Base-by-base conservation (phyloP, 2,888 invertebrate species). In the Eilema caniola region DNA sequence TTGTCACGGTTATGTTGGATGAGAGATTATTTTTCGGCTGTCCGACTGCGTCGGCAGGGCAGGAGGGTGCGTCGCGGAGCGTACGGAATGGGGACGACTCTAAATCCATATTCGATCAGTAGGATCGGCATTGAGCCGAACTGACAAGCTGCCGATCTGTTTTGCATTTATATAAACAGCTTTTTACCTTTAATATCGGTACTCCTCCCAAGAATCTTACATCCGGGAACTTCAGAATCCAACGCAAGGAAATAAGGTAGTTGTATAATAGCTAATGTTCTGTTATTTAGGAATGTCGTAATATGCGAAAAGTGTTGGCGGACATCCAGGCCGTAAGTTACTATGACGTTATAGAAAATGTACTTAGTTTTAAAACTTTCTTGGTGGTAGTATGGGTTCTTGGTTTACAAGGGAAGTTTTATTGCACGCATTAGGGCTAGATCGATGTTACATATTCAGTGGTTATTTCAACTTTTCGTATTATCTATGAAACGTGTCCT, bases 161-260 rank as follows among this genome's bases (percentile, higher is more conserved):
- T 95, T 95, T 95, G 95, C 95, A 95, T 95, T 94, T 95, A 95
- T 94, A 95, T 95, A 95, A 95, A 95, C 94, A 95, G 90, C 91
- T 92, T 89, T 90, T 85, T 89, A 92, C 92, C 91, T 92, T 89
- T 90, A 91, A 92, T 92, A 91, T 90, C 71, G 77, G 75, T 73
- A 89, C 86, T 89, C 80, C 83, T 84, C 84, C 82, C 84, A 25
- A 78, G 83, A 77, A 83, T 88, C 88, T 86, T 84, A 67, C 61
- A 33, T 74, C 61, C 60, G 57, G 66, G 67, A 83, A 79, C 70
- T 76, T 76, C 69, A 24, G 63, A 62, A 37, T 41, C 59, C 62
- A 37, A 65, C 67, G 65, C 62, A 64, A 24, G 31, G 33, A 67
- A 61, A 72, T 53, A 67, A 64, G 47, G 4, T 67, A 61, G 67